Evolutionary conservation across 2,113 vertebrate genomes (phyloP), one percentile per base, ranked within the genome.

Genomic region (Ptilorrhoa leucosticta): DNA sequence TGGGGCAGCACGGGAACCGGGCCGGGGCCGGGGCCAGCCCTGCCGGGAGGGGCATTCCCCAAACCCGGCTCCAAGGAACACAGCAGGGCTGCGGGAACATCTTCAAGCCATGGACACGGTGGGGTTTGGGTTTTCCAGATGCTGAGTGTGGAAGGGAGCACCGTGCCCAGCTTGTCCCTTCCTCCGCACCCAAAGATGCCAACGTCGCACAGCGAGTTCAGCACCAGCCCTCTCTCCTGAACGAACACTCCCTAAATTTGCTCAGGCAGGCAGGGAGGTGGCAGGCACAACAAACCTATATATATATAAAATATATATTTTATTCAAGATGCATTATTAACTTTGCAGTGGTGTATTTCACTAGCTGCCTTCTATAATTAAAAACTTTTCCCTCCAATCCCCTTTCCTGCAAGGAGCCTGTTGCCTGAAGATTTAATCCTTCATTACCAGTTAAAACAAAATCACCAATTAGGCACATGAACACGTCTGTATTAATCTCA

Each of bases 381-480:
- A 98, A 98, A 98, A 91, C 96, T 97, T 97, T 93, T 75, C 54
- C 56, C 88, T 96, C 72, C 95, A 73, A 94, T 83, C 95, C 76
- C 80, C 66, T 93, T 95, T 98, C 87, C 88, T 94, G 89, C 72
- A 95, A 98, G 97, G 90, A 97, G 96, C 97, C 97, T 97, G 98
- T 98, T 98, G 98, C 98, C 98, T 97, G 97, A 98, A 98, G 98
- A 98, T 98, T 98, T 98, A 98, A 98, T 98, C 98, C 97, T 98
- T 98, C 98, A 98, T 98, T 98, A 98, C 97, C 97, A 98, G 98
- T 98, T 98, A 98, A 98, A 98, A 98, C 98, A 98, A 98, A 98
- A 98, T 98, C 98, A 98, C 98, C 98, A 98, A 98, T 98, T 98
- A 98, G 98, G 98, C 98, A 98, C 98, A 98, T 98, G 98, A 98